Percentiles rank a stretch among this genome's conserved stretches.
phyloP scores from a whole-genome alignment of 2,888 invertebrate species.

The Caenorhabditis plicata region DNA sequence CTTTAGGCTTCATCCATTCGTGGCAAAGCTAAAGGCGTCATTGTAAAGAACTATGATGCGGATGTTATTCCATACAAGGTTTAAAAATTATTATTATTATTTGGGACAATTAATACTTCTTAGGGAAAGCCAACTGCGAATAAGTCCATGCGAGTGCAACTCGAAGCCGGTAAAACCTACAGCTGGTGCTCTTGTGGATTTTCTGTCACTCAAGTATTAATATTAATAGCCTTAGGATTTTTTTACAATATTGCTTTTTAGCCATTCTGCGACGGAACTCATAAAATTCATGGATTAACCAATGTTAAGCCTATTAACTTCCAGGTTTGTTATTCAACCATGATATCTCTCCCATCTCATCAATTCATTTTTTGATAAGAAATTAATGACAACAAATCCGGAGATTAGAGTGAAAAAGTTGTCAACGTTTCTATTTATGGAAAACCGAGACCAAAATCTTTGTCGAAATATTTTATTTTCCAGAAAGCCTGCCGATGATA shows the following conservation, averaged over 20 bases:
- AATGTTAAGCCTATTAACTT: constrained; percentile 80
- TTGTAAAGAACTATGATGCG: constrained; percentile 41
- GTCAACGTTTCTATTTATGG: too few relatives aligned
- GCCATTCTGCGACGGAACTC: constrained; percentile 92
- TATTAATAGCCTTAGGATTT: neutral
- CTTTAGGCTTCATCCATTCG: constrained; percentile 32
- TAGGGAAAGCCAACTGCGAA: constrained; percentile 43
- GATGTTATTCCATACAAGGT: constrained; percentile 49
- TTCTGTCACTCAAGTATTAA: constrained; percentile 76
- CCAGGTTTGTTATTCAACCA: too few relatives aligned
- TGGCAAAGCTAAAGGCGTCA: constrained; percentile 43
- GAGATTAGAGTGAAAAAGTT: neutral
- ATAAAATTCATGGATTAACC: constrained; percentile 78
- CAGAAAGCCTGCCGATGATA: too few relatives aligned
- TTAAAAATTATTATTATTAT: neutral
- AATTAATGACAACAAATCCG: too few relatives aligned
- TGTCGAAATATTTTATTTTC: neutral
- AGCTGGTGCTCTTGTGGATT: constrained; percentile 90
- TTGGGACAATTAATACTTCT: neutral
- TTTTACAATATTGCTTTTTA: constrained; percentile 67
- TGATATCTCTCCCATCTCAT: neutral
- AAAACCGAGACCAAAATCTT: too few relatives aligned
- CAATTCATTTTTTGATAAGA: neutral
- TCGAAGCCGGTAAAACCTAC: constrained; percentile 76
- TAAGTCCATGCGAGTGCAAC: constrained; percentile 39